Evolutionary conservation across 2,888 invertebrate genomes (phyloP).

Genomic region (Nemotelus pantherinus): DNA sequence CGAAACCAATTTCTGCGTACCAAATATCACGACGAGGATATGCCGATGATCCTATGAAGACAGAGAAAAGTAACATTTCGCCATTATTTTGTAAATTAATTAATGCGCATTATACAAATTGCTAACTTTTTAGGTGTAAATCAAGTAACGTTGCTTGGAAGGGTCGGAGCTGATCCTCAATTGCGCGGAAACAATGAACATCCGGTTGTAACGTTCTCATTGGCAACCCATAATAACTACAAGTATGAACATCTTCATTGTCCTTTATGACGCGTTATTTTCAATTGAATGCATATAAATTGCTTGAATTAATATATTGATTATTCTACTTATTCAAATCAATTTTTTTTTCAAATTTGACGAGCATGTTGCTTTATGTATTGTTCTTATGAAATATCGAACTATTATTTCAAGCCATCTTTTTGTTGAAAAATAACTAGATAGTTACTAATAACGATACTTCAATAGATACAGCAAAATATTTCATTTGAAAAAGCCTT

Average conservation of each 20-base stretch:
- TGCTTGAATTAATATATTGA: too few species aligned
- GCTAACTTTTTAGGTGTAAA: conserved; percentile 74
- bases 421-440: too few species aligned
- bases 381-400: background rate
- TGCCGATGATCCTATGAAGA: conserved; percentile 51
- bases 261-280: background rate
- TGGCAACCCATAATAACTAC: conserved; percentile 90
- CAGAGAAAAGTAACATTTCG: conserved; percentile 56
- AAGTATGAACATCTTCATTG: conserved; percentile 63
- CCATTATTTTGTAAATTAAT: background rate
- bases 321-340: too few species aligned
- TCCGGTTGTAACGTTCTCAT: conserved; percentile 87
- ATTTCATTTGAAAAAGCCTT: too few species aligned
- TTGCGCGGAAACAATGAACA: conserved; percentile 82
- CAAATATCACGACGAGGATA: background rate
- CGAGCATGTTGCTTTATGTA: background rate
- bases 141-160: conserved; percentile 83
- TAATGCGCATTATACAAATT: background rate
- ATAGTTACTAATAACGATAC: too few species aligned
- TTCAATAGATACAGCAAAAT: too few species aligned
- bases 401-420: background rate
- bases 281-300: too few species aligned
- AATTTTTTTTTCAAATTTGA: too few species aligned
- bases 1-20: too few species aligned
- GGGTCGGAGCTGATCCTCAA: conserved; percentile 90